phyloP scores from a whole-genome alignment of 2,113 vertebrate species.

The Noturus placidus region DNA sequence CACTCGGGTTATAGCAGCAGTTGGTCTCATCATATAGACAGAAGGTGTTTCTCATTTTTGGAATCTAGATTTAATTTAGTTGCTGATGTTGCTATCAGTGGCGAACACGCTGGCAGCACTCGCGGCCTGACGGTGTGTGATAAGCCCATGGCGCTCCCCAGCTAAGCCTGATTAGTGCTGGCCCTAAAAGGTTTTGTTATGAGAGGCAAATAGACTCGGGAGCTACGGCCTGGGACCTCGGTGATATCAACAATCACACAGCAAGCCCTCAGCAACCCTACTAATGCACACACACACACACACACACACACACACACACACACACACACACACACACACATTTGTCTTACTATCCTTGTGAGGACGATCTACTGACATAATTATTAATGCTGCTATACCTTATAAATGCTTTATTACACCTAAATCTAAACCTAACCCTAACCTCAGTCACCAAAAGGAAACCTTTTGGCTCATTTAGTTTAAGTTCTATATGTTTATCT shows the following conservation, averaged over 20 bases:
- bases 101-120: constrained; percentile 55
- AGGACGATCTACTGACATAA: not conserved
- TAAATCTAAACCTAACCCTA: not conserved
- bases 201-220: constrained; percentile 64
- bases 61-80: constrained; percentile 68
- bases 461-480: not conserved
- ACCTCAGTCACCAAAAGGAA: not conserved
- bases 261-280: constrained; percentile 45
- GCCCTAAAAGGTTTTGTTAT: constrained; percentile 64
- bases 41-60: constrained; percentile 50
- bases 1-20: constrained; percentile 23
- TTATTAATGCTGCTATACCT: not conserved
- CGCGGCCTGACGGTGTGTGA: constrained; percentile 59
- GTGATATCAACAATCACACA: constrained; percentile 63
- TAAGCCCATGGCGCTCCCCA: constrained; percentile 54
- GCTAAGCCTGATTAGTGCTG: constrained; percentile 66
- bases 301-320: constrained; percentile 1
- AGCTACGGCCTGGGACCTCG: constrained; percentile 60
- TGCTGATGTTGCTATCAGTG: constrained; percentile 63
- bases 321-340: not conserved
- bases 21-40: constrained; percentile 57
- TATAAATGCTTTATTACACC: not conserved
- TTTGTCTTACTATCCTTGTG: not conserved
- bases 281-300: constrained; percentile 16
- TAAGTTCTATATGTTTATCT: too few species aligned